Conservation (phyloP, 2,888 invertebrate species). For the Mimas tiliae region DNA sequence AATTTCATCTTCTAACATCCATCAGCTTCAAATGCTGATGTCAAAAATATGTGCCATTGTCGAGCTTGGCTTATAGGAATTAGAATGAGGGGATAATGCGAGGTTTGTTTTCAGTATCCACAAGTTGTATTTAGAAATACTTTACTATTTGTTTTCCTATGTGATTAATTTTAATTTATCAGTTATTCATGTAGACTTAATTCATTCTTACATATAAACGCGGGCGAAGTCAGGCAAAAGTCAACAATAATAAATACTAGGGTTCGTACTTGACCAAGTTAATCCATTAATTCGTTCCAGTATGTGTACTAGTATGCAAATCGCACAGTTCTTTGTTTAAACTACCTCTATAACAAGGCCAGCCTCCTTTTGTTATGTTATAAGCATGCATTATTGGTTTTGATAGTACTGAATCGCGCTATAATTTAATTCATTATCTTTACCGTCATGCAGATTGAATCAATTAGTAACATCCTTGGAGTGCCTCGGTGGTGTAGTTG, state of each 20-base stretch:
- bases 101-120: no score
- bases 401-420: neutral
- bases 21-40: no score
- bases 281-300: slow-evolving; percentile 21
- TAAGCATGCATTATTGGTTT: slow-evolving; percentile 17
- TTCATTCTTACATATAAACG: no score
- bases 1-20: no score
- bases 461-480: slow-evolving; percentile 6
- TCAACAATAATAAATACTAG: slow-evolving; percentile 12
- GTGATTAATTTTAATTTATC: no score
- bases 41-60: no score
- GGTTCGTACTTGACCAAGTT: slow-evolving; percentile 21
- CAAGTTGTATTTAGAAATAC: no score
- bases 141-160: no score
- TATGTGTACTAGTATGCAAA: slow-evolving; percentile 18
- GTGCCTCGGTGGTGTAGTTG: neutral
- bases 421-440: slow-evolving; percentile 6
- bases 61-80: no score
- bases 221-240: neutral
- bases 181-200: no score
- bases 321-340: slow-evolving; percentile 16
- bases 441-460: neutral
- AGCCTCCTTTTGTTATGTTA: slow-evolving; percentile 15
- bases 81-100: no score
- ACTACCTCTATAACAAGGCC: slow-evolving; percentile 3